Conservation (phyloP, 2,113 vertebrate species). For the Elephantulus edwardii region DNA sequence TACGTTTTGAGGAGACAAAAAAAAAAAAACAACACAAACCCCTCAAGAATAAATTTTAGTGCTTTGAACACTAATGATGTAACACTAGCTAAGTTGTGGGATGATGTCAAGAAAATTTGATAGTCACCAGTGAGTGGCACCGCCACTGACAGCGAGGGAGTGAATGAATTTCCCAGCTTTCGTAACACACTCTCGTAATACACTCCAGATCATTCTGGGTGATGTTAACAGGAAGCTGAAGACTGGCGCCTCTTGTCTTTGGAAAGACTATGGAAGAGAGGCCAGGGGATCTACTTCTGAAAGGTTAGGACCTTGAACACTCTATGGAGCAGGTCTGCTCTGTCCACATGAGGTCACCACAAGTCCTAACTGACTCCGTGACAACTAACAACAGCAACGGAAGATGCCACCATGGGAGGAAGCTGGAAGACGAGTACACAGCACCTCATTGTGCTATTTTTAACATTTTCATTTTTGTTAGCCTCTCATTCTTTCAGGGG, state of each 20-base stretch:
- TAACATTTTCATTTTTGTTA: background rate
- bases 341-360: background rate
- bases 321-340: background rate
- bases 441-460: accelerated
- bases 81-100: too few species aligned
- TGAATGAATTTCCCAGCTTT: background rate
- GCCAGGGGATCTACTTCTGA: background rate
- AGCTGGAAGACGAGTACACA: background rate
- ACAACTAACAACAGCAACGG: background rate
- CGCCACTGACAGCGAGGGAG: too few species aligned
- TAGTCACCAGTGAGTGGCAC: too few species aligned
- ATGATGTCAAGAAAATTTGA: too few species aligned
- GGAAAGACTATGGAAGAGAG: too few species aligned
- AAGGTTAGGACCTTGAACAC: background rate
- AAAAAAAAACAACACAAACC: background rate
- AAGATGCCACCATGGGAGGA: background rate
- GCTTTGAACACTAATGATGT: too few species aligned
- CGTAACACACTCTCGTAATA: accelerated
- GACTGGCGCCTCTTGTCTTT: too few species aligned
- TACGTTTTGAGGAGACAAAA: too few species aligned
- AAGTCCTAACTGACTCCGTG: background rate
- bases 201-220: background rate
- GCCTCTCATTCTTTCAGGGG: conserved; percentile 8
- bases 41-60: too few species aligned
- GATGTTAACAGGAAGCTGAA: background rate